Evolutionary conservation across 30 jellyfish, hydroid and myxozoan genomes (phyloP), one percentile per base, ranked within the genome.

Genomic region (Nemopilema nomurai): DNA sequence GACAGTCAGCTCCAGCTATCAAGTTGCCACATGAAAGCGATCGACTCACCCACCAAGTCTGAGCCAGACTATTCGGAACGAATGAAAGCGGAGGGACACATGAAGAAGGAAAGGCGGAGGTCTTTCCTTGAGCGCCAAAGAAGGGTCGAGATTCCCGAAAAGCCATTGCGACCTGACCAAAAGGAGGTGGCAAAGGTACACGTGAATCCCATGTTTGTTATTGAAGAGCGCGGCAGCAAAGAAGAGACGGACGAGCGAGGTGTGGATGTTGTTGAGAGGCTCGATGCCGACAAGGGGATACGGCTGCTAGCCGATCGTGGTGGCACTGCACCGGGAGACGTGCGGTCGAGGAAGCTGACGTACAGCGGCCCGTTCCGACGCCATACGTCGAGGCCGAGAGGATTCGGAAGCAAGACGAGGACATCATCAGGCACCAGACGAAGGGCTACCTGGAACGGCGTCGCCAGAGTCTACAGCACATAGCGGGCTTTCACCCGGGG

Each of bases 71-170:
- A 53, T 18, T 30, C 83, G 0, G 83, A 17, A 33, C 30, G 32
- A 49, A 74, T 53, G 87, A 72, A 77, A 80, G 18, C 21, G 0
- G 51, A 77, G 21, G 79, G 74, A 16, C 30, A 23, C 18, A 84
- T 62, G 62, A 82, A 79, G 21, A 84, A 28, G 62, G 93, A 84
- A 77, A 57, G 93, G 28, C 62, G 93, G 1, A 74, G 62, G 51
- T 84, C 93, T 23, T 73, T 84, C 64, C 87, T 84, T 4, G 93
- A 74, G 51, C 88, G 93, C 0, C 93, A 84, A 33, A 52, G 77
- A 31, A 73, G 93, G 16, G 93, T 84, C 8, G 93, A 84, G 29
- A 74, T 84, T 21, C 93, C 93, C 25, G 93, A 84, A 51, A 77
- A 74, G 31, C 30, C 76, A 8, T 51, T 49, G 16, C 49, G 30